Percentiles rank a stretch among this genome's conserved stretches.
phyloP scores from a whole-genome alignment of 2,797 vertebrate species.

The Peromyscus melanophrys region DNA sequence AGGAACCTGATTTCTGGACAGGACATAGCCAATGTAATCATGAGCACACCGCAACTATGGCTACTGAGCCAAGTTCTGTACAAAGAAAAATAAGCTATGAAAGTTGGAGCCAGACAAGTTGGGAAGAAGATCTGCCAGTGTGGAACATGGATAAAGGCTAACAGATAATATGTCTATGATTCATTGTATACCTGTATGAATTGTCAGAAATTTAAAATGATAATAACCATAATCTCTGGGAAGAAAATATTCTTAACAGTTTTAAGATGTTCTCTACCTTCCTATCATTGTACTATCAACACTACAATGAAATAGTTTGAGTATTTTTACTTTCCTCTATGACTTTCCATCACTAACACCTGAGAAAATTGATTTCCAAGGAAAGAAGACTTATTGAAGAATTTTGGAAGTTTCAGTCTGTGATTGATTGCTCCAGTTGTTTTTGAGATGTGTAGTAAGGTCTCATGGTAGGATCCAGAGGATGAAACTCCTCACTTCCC shows the following conservation, averaged over 20 bases:
- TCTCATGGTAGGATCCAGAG: neutral
- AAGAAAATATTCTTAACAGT: constrained; percentile 1
- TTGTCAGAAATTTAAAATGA: neutral
- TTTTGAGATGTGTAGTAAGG: neutral
- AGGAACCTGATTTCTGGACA: neutral
- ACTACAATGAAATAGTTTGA: neutral
- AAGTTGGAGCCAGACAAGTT: neutral
- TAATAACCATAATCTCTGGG: neutral
- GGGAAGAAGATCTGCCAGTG: too few relatives aligned
- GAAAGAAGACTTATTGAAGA: neutral
- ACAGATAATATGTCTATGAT: neutral
- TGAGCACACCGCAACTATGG: neutral
- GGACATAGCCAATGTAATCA: neutral
- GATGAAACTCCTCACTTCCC: neutral
- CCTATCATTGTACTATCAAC: neutral
- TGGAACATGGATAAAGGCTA: neutral
- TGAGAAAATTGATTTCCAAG: neutral
- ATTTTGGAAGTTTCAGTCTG: neutral
- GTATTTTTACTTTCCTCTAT: neutral
- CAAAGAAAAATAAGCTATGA: neutral
- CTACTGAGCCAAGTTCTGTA: neutral
- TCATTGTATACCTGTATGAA: neutral
- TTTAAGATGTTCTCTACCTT: neutral
- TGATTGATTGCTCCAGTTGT: neutral
- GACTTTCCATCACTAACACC: neutral